Evolutionary conservation across 2,113 vertebrate species (phyloP), one percentile per base, ranked within the genome.

Genomic region (Otis tarda): DNA sequence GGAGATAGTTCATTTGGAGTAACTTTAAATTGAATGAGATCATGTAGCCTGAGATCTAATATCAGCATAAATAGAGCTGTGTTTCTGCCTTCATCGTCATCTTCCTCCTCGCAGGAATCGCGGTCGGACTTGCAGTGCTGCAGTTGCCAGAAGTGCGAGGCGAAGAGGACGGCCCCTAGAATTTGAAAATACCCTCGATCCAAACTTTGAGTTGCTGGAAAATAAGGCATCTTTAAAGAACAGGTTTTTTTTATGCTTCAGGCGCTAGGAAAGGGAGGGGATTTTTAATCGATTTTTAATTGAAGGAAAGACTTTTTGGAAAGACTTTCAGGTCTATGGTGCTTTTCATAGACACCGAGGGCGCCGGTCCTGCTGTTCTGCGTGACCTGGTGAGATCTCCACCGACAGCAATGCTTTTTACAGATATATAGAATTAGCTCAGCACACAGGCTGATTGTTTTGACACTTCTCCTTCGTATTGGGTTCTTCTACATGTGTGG

Each of bases 11-110:
- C 92, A 89, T 89, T 95, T 92, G 88, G 94, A 95, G 24, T 18
- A 88, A 93, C 86, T 97, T 93, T 37, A 94, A 96, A 96, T 93
- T 91, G 86, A 92, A 91, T 90, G 80, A 94, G 90, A 96, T 93
- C 95, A 95, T 76, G 59, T 60, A 96, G 90, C 80, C 53, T 7
- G 69, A 80, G 77, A 95, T 90, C 76, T 91, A 35, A 7, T 52
- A 92, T 78, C 92, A 87, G 77, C 76, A 82, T 37, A 87, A 93
- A 95, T 3, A 82, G 57, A 91, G 77, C 37, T 47, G 47, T 83
- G 28, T 77, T 97, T 75, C 80, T 97, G 69, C 83, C 83, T 93
- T 93, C 87, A 19, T 61, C 84, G 50, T 78, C 88, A 30, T 91
- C 94, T 20, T 82, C 59, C 56, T 74, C n/a, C 49, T 95, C 39